These are phyloP conservation scores for Epinephelus moara DNA, from an alignment of 2,113 vertebrate species.

Conservation along the genomic window DNA sequence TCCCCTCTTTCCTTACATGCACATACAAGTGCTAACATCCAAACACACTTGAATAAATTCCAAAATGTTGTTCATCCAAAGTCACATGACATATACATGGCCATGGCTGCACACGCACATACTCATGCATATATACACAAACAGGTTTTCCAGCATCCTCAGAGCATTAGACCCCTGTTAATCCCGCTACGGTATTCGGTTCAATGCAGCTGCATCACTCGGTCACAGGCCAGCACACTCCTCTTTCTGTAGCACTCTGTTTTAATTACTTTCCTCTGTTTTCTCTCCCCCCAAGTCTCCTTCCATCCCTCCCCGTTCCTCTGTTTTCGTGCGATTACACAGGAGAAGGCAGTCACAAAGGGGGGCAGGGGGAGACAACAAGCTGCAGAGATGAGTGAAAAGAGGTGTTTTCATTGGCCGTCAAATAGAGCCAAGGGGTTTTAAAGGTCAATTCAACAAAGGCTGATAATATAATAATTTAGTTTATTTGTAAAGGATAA, in stretches of 20 bases:
- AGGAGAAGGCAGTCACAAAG: conserved; percentile 27
- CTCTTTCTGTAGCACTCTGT: conserved; percentile 61
- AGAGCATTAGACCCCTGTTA: conserved; percentile 59
- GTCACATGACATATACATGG: not conserved
- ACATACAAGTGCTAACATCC: conserved; percentile 23
- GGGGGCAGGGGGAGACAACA: not conserved
- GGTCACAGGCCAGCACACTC: conserved; percentile 70
- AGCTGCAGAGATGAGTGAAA: conserved; percentile 27
- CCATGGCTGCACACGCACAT: not conserved
- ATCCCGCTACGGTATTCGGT: conserved; percentile 54
- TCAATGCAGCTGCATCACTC: conserved; percentile 64
- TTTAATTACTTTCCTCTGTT: conserved; percentile 78
- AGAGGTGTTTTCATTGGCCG: conserved; percentile 38
- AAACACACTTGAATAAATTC: conserved; percentile 7
- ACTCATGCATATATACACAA: conserved; percentile 1
- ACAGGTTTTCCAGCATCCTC: conserved; percentile 42
- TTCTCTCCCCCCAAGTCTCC: conserved; percentile 37
- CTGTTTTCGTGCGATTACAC: conserved; percentile 69
- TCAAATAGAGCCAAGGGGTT: conserved; percentile 17
- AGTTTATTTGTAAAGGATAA: conserved; percentile 9
- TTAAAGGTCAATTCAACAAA: conserved; percentile 47
- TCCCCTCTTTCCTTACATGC: conserved; percentile 12
- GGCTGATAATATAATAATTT: conserved; percentile 30
- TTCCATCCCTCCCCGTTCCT: conserved; percentile 40
- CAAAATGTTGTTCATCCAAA: not conserved